Evolutionary conservation across 2,797 vertebrate genomes (phyloP).

Genomic region (Scolopax bukidnonensis): DNA sequence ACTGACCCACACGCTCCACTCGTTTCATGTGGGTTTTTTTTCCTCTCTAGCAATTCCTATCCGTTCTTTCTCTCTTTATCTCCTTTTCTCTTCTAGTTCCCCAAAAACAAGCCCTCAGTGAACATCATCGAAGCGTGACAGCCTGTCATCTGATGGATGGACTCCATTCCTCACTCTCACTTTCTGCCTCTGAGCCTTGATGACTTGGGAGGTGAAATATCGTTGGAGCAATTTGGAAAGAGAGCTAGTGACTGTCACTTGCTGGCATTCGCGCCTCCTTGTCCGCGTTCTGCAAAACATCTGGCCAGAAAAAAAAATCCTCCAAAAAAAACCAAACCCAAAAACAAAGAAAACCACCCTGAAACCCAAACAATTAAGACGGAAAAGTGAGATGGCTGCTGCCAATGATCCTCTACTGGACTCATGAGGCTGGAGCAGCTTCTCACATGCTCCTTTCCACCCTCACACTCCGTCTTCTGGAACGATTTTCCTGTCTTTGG

Average conservation of each 20-base stretch:
- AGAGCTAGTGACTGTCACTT: neutral
- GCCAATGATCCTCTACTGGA: neutral
- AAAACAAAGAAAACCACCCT: neutral
- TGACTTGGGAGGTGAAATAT: constrained; percentile 47
- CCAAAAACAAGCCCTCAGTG: constrained; percentile 87
- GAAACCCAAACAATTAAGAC: neutral
- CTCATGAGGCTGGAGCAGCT: neutral
- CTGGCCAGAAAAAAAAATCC: constrained; percentile 56
- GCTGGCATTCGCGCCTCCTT: neutral
- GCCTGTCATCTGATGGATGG: constrained; percentile 54
- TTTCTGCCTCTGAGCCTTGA: constrained; percentile 58
- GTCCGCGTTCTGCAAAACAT: constrained; percentile 37
- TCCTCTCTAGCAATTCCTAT: neutral
- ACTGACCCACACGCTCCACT: neutral
- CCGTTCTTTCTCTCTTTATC: neutral
- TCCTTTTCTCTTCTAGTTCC: constrained; percentile 76
- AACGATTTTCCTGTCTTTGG: constrained; percentile 27
- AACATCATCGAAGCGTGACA: constrained; percentile 90
- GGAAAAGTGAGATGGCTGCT: neutral
- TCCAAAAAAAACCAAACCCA: neutral
- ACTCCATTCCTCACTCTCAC: constrained; percentile 51
- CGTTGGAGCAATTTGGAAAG: neutral
- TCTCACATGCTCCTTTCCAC: neutral
- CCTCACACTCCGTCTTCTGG: constrained; percentile 19
- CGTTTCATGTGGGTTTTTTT: neutral